Conservation (phyloP, 2,888 invertebrate genomes). For the Ecdyonurus torrentis region DNA sequence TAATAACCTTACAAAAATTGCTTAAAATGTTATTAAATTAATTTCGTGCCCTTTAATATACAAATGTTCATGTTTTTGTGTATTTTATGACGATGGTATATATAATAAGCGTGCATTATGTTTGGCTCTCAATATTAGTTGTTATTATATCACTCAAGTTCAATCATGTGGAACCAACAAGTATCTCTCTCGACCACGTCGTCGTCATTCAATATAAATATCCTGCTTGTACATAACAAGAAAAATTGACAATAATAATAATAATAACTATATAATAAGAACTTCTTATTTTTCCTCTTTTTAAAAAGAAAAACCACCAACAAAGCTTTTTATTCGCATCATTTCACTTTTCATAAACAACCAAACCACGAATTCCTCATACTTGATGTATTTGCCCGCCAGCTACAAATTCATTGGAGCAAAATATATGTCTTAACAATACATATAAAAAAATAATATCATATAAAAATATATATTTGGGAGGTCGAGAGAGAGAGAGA, state of each 20-base stretch:
- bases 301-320: not conserved
- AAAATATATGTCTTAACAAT: not conserved
- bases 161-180: not conserved
- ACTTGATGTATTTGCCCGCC: not conserved
- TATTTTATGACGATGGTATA: too few relatives aligned
- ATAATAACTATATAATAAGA: not conserved
- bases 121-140: too few relatives aligned
- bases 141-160: not conserved
- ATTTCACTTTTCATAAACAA: not conserved
- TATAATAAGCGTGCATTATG: too few relatives aligned
- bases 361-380: not conserved
- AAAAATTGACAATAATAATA: not conserved
- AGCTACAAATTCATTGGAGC: not conserved
- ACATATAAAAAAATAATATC: not conserved
- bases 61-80: too few relatives aligned
- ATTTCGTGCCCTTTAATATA: too few relatives aligned
- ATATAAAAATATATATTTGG: not conserved
- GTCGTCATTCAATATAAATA: too few relatives aligned
- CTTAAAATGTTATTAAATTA: too few relatives aligned
- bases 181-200: not conserved
- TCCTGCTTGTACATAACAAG: not conserved
- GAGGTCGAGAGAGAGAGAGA: not conserved
- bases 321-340: not conserved
- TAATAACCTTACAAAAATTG: too few relatives aligned
- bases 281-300: too few relatives aligned